A percentile compares a stretch with the other conserved stretches of the same genome.
Evolutionary conservation across 2,797 vertebrate genomes (phyloP).

Genomic region (Lithobates sylvaticus): DNA sequence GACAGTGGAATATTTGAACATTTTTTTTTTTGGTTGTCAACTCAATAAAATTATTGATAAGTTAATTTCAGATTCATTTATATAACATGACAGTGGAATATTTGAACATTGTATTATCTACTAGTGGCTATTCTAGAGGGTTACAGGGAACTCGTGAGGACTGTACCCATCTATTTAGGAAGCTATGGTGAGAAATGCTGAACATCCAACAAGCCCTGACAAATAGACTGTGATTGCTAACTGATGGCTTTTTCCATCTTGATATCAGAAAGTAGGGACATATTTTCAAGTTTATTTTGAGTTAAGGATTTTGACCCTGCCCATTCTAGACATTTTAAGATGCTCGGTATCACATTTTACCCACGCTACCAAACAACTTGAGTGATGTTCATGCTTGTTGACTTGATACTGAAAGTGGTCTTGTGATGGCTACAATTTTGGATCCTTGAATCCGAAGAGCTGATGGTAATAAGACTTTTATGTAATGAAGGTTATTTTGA

Average conservation of each 20-base stretch:
- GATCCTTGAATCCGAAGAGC: background rate
- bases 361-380: background rate
- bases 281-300: constrained; percentile 20
- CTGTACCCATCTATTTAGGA: constrained; percentile 5
- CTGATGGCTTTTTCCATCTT: constrained; percentile 19
- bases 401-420: background rate
- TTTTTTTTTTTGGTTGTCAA: too few relatives aligned
- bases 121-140: background rate
- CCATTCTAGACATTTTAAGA: constrained; percentile 41
- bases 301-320: constrained; percentile 16
- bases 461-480: too few relatives aligned
- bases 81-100: background rate
- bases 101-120: background rate
- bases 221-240: background rate
- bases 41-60: too few relatives aligned
- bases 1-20: background rate
- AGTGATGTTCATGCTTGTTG: background rate
- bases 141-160: background rate
- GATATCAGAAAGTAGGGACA: constrained; percentile 6
- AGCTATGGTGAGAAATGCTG: background rate
- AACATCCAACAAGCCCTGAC: background rate
- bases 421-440: constrained; percentile 14
- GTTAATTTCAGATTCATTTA: too few relatives aligned
- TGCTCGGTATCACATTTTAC: background rate
- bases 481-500: too few relatives aligned